Base-by-base conservation (phyloP, 2,113 vertebrate genomes). In the Clinocottus analis region DNA sequence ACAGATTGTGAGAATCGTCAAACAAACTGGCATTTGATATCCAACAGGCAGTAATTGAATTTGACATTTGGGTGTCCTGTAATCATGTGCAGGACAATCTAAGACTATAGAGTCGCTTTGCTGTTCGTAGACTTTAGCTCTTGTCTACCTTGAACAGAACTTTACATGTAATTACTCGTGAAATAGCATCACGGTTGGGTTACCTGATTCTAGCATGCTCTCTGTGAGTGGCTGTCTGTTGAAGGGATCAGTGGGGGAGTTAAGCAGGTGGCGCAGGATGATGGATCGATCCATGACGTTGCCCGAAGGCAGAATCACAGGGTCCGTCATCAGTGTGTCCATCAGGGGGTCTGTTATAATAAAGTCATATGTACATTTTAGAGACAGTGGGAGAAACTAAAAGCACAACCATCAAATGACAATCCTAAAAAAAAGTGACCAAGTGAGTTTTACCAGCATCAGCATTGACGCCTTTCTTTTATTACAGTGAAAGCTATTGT, bases 251-350 rank as follows among this genome's bases (percentile, higher is more conserved):
- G 98, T 99, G 85, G 97, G 96, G 9, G 98, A 99, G 94, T 99
- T 99, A 53, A 99, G 90, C 85, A 99, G 94, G 82, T 99, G 98
- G 85, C 98, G 95, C 75, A 99, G 90, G 84, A 99, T 99, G 95
- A 99, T 95, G 5, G 97, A 95, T 82, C 98, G 93, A 92, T 99
- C 98, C 98, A 99, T 99, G 84, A 99, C 94, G 23, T 97, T 99
- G 66, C 98, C 98, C 0, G 98, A 99, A 5, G 98, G 98, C 87
- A 99, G 91, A 19, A 97, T 95, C 91, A 99, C 98, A 0, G 98
- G 98, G 84, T 99, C 98, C 0, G 95, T 97, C 98, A 99, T 99
- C 82, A 99, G 94, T 0, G 98, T 99, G 93, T 99, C 98, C 98
- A 99, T 99, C 67, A 99, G 94, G 0, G 98, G 98, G 87, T 99